Base-by-base conservation (phyloP, 1,140 invertebrate genomes). In the Hestina assimilis region DNA sequence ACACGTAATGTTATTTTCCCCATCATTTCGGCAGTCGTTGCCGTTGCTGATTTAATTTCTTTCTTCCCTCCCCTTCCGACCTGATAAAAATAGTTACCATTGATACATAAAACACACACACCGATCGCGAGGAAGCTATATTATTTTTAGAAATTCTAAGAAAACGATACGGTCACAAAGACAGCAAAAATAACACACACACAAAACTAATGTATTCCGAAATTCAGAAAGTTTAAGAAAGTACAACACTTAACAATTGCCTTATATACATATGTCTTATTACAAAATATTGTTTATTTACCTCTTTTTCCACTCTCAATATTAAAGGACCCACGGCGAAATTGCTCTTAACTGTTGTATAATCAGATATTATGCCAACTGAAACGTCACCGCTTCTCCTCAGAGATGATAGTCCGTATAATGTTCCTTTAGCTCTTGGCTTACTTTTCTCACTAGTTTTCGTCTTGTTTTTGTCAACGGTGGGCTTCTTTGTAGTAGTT, bases 1-100 rank as follows among this genome's bases (percentile, higher is more conserved):
- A 96, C 92, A 56, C 93, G 90, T 35, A 96, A 87, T 64, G 92
- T 95, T 40, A 96, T 82, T 86, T 93, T 94, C 26, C 95, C 95
- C 31, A 91, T 91, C 94, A 96, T 95, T 81, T 96, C 94, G 8
- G 93, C 94, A 1, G 95, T 96, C 2, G 94, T 95, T 0, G 95
- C 95, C 9, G 94, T 95, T 1, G 95, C 95, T 63, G 94, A 95
- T 75, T 95, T 93, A 28, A 95, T 66, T 81, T 94, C 91, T 75
- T 95, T 93, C 67, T 95, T 92, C 50, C 92, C 90, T 40, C 94
- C 93, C 53, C 92, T 91, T n/a, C 94, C 94, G 59, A 95, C 93
- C 91, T 93, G 11, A 33, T 3, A 59, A 63, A 66, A 17, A 46
- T 50, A n/a, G n/a, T n/a, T n/a, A n/a, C n/a, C n/a, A n/a, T n/a